Evolutionary conservation across 2,888 invertebrate species (phyloP), one percentile per base, ranked within the genome.

Genomic region (Camptogramma bilineatum): DNA sequence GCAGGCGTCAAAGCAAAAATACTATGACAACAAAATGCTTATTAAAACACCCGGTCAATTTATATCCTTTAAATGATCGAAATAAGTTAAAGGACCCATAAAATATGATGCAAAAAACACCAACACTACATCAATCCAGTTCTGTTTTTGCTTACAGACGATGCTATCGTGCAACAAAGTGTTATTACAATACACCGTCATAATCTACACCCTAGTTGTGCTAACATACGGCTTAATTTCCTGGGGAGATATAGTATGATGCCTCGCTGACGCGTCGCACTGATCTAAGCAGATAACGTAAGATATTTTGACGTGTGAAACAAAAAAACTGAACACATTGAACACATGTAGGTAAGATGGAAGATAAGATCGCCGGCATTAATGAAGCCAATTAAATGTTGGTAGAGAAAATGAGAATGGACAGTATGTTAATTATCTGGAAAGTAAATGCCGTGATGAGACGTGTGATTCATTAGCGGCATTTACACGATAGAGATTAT

Each of bases 291-390:
- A 77, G 87, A 90, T 88, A 87, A 78, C 68, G 75, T 81, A 77
- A 84, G 79, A 83, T 82, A 83, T 85, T 88, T 83, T 86, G 86
- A 87, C 85, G 83, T 82, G 85, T 82, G 80, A 82, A 82, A 68
- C 77, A 75, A 73, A 79, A 77, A 85, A 85, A 80, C 77, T 76
- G 74, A 73, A 71, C 54, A 64, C 54, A 59, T 51, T 66, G 72
- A 78, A 80, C 80, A 69, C 72, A 77, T 77, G 79, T 78, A 69
- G 74, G 75, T 76, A 73, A 81, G 76, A 81, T 79, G 64, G 56
- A 55, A 48, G 61, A 63, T 73, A 80, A 75, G 76, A 79, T 73
- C 66, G 66, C 71, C 73, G 73, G 72, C 72, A 67, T 68, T 73
- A 73, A 73, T 73, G 73, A 73, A 73, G 71, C 73, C 63, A 68